Evolutionary conservation across 2,797 vertebrate genomes (phyloP), one percentile per base, ranked within the genome.

Genomic region (Mus minutoides): DNA sequence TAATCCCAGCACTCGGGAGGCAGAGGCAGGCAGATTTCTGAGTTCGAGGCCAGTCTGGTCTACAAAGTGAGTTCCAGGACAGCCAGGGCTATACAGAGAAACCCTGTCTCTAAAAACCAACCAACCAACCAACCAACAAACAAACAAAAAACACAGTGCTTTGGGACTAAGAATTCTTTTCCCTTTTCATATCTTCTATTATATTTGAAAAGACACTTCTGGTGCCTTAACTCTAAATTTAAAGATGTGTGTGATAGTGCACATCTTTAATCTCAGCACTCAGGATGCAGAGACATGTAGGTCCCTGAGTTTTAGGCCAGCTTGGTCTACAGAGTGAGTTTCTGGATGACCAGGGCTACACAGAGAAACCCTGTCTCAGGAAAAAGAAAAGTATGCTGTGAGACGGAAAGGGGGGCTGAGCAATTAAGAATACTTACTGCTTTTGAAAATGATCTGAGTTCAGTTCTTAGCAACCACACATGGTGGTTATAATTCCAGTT

Each of bases 161-260:
- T 88, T 89, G 13, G 37, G 58, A 60, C 49, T 75, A 49, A 77
- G 40, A 49, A 79, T 62, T 37, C 14, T 49, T 75, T 71, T 64
- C 62, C 29, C 6, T 60, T 77, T 40, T 73, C 43, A 67, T 87
- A 73, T 52, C 80, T 90, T 93, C 34, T 60, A 52, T 31, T 80
- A 62, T 34, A 40, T 62, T 75, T 54, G 37, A 92, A 86, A 95
- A 94, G 12, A 79, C 46, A 92, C 60, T 71, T 77, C 58, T 77
- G n/a, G 6, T 43, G 11, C 73, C 86, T 92, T 69, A 82, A 95
- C 64, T 67, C n/a, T 76, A 56, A 26, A 34, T 52, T 86, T 93
- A 60, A 92, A 89, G 69, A 16, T 31, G 80, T 16, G 80, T 37
- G 24, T 62, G 26, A 43, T 21, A 37, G 8, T 26, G 24, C 3